Evolutionary conservation across 2,888 invertebrate species (phyloP).

Genomic region (Lordiphosa andalusiaca): DNA sequence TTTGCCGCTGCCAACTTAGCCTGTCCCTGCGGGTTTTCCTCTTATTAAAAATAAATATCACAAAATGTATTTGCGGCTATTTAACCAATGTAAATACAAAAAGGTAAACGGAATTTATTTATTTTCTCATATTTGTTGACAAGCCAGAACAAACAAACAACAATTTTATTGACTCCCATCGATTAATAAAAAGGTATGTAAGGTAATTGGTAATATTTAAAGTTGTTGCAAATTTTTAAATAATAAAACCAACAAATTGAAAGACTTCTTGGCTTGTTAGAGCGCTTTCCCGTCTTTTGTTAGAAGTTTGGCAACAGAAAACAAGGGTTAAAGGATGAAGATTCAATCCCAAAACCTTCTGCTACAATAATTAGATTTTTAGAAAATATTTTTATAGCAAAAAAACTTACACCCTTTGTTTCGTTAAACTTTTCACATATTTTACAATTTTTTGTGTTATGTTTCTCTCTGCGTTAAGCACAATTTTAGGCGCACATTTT

Average conservation of each 20-base stretch:
- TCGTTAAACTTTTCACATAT: conserved; percentile 50
- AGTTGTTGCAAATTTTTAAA: conserved; percentile 26
- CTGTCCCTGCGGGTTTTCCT: not conserved
- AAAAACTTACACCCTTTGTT: conserved; percentile 29
- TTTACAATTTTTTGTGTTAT: conserved; percentile 34
- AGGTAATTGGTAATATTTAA: conserved; percentile 18
- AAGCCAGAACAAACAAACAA: conserved; percentile 20
- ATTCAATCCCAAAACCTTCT: no score
- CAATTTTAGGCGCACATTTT: conserved; percentile 36
- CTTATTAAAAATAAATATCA: not conserved
- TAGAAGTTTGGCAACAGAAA: no score
- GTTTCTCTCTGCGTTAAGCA: conserved; percentile 23
- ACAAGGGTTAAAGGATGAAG: no score
- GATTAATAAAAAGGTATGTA: conserved; percentile 34
- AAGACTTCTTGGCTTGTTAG: no score
- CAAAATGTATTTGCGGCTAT: conserved; percentile 7
- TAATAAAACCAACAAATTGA: no score
- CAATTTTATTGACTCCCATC: conserved; percentile 28
- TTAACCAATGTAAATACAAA: conserved; percentile 26
- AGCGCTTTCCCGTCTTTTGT: no score
- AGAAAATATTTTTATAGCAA: no score
- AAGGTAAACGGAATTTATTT: conserved; percentile 26
- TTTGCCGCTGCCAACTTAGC: not conserved
- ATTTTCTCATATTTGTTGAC: conserved; percentile 12
- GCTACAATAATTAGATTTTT: no score